phyloP scores from a whole-genome alignment of 2,888 invertebrate genomes.

The Cryptus viduatorius region DNA sequence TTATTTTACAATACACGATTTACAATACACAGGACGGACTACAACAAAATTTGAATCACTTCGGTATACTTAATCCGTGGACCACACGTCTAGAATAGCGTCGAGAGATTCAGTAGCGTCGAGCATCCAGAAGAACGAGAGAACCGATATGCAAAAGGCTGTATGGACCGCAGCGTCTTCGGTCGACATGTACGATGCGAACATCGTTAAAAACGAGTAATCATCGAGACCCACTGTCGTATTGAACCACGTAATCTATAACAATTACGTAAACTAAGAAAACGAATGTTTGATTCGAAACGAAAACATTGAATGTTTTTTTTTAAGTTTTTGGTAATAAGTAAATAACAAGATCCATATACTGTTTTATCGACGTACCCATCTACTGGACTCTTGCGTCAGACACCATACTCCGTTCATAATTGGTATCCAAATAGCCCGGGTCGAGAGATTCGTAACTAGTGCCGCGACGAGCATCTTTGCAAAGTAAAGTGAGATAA shows the following conservation, averaged over 20 bases:
- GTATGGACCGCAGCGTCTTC: slow-evolving; percentile 77
- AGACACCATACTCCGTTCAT: slow-evolving; percentile 79
- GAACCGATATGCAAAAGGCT: slow-evolving; percentile 79
- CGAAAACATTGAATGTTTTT: too few relatives aligned
- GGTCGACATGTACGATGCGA: slow-evolving; percentile 78
- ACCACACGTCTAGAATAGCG: slow-evolving; percentile 80
- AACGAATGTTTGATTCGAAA: too few relatives aligned
- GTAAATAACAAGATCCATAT: background rate
- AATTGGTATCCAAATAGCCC: slow-evolving; percentile 81
- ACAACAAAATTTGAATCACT: slow-evolving; percentile 21
- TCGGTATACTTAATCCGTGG: slow-evolving; percentile 76
- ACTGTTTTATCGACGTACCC: slow-evolving; percentile 70
- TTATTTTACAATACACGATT: background rate
- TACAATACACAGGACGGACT: background rate
- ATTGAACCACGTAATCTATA: slow-evolving; percentile 78
- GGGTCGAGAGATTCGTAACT: slow-evolving; percentile 80
- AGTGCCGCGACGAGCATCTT: slow-evolving; percentile 83
- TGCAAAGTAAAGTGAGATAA: background rate
- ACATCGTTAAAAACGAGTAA: slow-evolving; percentile 72
- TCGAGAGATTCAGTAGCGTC: slow-evolving; percentile 83
- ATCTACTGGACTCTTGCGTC: slow-evolving; percentile 81
- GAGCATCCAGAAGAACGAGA: slow-evolving; percentile 83
- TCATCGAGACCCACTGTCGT: slow-evolving; percentile 72
- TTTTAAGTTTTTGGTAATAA: background rate
- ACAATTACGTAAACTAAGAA: background rate